Base-by-base conservation (phyloP, 1,140 invertebrate genomes). In the Arion vulgaris region DNA sequence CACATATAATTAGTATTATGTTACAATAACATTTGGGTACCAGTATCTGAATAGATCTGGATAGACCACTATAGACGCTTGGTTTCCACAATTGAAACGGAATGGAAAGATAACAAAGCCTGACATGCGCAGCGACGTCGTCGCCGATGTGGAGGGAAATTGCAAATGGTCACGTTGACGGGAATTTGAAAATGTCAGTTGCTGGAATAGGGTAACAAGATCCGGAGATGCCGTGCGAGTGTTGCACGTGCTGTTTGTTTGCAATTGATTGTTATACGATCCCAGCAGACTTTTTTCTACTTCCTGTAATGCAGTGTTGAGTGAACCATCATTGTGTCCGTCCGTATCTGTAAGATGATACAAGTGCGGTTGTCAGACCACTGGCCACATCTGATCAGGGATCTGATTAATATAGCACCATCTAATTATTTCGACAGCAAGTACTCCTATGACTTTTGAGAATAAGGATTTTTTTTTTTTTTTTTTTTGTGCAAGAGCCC, bases 191-290 rank as follows among this genome's bases (percentile, higher is more conserved):
- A 66, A 66, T 66, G 28, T 57, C 62, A 4, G 32, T 66, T 66
- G n/a, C 62, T 23, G 32, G 62, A 66, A 66, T 66, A 28, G 62
- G 62, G 62, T 66, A 66, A 66, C 28, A 23, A 32, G 62, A 66
- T 66, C 62, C 32, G 11, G 62, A 5, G 19, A 28, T 32, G 28
- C 62, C 19, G 62, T 17, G n/a, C 62, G 62, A 66, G 62, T 66
- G 28, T 66, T 66, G 62, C 28, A 66, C 62, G 62, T 66, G 62
- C 62, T 28, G 62, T 66, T 66, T 66, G 62, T 66, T 66, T 32
- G 28, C n/a, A 66, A 66, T 66, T 28, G 28, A 32, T n/a, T 32
- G 62, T 66, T 28, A 66, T 66, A 28, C 32, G 62, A 66, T 66
- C 28, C 62, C 62, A 23, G 11, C 53, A 4, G 9, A 23, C 53